A percentile compares a stretch with the other conserved stretches of the same genome.
Conservation (phyloP, 2,113 vertebrate genomes). For the Galeopterus variegatus region DNA sequence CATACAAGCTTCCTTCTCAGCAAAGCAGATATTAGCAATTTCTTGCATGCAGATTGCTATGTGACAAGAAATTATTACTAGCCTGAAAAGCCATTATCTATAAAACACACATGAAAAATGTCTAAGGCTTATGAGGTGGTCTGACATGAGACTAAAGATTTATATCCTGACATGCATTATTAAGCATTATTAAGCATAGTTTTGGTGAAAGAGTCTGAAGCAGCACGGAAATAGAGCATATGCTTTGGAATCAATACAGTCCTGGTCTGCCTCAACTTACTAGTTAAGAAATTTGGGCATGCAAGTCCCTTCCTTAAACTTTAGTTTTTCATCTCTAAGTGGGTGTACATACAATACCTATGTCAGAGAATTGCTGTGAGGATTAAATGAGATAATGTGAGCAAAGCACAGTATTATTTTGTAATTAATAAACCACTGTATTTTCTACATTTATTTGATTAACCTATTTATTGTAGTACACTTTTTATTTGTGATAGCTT, state of each 20-base stretch:
- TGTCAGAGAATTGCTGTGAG: background rate
- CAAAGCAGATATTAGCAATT: background rate
- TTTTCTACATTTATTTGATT: background rate
- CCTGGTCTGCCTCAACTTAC: background rate
- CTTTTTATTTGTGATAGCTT: background rate
- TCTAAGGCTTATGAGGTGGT: background rate
- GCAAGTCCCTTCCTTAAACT: background rate
- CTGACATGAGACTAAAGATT: background rate
- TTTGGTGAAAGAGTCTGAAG: background rate
- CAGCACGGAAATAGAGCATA: too few species aligned
- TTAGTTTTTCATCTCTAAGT: conserved; percentile 23
- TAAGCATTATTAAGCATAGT: background rate
- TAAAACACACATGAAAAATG: background rate
- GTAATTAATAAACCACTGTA: background rate
- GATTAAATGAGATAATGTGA: conserved; percentile 9
- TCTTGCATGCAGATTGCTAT: background rate
- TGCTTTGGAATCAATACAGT: background rate
- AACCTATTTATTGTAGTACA: background rate
- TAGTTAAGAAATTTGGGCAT: background rate
- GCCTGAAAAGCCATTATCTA: background rate
- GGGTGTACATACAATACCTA: background rate
- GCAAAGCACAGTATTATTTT: background rate
- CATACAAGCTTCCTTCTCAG: background rate
- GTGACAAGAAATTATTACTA: background rate
- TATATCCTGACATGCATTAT: background rate